These are phyloP conservation scores for Agonopterix arenella DNA, from an alignment of 2,888 invertebrate genomes.

Conservation along the genomic window DNA sequence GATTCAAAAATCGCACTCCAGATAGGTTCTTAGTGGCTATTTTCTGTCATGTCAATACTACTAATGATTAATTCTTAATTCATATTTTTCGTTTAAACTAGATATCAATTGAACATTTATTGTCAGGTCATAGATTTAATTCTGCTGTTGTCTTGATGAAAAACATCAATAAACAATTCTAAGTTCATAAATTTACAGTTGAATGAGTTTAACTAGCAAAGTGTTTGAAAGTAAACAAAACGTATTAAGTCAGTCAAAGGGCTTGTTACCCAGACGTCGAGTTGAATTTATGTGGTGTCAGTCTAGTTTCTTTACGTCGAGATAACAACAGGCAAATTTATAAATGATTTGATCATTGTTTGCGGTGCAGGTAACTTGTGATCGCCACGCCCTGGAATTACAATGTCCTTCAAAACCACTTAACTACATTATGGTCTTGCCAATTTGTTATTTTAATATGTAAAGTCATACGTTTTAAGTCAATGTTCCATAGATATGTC, in stretches of 20 bases:
- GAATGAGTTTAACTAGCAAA: not conserved
- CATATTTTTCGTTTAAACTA: no score
- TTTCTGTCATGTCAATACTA: no score
- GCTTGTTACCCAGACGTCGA: constrained; percentile 3
- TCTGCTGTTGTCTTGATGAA: no score
- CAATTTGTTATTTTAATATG: not conserved
- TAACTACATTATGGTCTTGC: constrained; percentile 20
- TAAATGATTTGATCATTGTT: constrained; percentile 38
- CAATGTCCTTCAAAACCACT: constrained; percentile 56
- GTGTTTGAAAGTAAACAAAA: not conserved
- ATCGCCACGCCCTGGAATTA: constrained; percentile 58
- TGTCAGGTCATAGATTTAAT: no score
- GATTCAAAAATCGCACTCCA: no score
- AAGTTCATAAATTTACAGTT: not conserved
- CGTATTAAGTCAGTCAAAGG: not conserved
- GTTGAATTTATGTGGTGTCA: constrained; percentile 23
- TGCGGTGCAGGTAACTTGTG: constrained; percentile 46
- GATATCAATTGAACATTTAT: no score
- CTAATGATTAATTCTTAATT: no score
- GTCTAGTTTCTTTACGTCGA: constrained; percentile 30
- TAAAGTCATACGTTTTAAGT: not conserved
- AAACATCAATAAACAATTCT: no score
- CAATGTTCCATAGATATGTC: constrained; percentile 20
- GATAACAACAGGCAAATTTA: constrained; percentile 45
- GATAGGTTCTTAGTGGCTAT: no score